Evolutionary conservation across 2,113 vertebrate species (phyloP), one percentile per base, ranked within the genome.

Genomic region (Anolis sagrei): DNA sequence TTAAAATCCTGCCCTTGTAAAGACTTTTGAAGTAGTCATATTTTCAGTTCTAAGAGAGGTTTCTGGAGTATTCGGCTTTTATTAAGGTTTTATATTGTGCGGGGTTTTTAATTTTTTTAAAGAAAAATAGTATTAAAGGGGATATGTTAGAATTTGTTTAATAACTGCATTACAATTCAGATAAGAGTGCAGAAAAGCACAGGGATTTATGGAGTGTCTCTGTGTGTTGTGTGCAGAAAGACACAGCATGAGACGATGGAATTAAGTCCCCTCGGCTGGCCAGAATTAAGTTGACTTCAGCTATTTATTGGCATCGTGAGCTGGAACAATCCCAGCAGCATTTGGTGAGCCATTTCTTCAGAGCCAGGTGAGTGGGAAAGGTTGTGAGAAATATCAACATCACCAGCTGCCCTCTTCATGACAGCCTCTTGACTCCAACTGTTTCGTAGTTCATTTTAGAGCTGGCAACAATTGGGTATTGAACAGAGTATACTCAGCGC

Each of bases 1-100:
- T 97, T 97, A 96, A 96, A 97, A 96, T 92, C 95, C 93, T 96
- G 94, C 94, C 94, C 93, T 95, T 96, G 90, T 95, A 93, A 95
- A 97, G 95, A 94, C 95, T 95, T 96, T 93, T 95, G 95, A 96
- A 95, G 92, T 90, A 94, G 92, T 95, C 93, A 95, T 95, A 94
- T 96, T 95, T 96, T 94, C 95, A 94, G 89, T 95, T 96, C 93
- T 89, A 93, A 93, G 91, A 95, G 94, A 88, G 93, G 93, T 91
- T 94, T 36, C 58, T 61, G 10, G 32, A 36, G 32, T 78, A 78
- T 62, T 72, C 32, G 27, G 91, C 89, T 88, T 95, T 93, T 93
- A 93, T 83, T 94, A 94, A 68, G 64, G 64, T 27, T 68, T 68
- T 68, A 68, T 92, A 81, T 82, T 32, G 34, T 72, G 69, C 78